These are phyloP conservation scores for Hoplias malabaricus DNA, from an alignment of 2,113 vertebrate species.

Conservation along the genomic window DNA sequence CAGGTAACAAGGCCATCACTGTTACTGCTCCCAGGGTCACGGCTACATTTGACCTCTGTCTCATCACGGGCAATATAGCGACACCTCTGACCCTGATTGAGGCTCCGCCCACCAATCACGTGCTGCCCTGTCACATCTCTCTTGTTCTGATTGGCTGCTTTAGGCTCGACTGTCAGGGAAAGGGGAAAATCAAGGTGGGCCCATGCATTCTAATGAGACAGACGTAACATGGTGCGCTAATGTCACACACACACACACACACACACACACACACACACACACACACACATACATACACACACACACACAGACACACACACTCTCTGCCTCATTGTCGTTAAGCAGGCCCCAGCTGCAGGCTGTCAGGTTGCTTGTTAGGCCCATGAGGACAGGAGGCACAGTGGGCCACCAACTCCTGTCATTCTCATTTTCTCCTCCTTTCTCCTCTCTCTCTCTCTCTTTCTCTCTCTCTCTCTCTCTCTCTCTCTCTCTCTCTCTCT, in stretches of 20 bases:
- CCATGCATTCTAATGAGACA: slow-evolving; percentile 99
- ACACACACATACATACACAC: slow-evolving; percentile 45
- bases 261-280: slow-evolving; percentile 38
- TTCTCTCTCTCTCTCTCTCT: slow-evolving; percentile 77
- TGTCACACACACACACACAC: slow-evolving; percentile 66
- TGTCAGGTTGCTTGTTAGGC: slow-evolving; percentile 96
- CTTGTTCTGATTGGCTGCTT: slow-evolving; percentile 81
- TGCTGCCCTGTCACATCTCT: slow-evolving; percentile 64
- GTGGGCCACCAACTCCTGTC: slow-evolving; percentile 84
- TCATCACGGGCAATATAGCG: slow-evolving; percentile 70
- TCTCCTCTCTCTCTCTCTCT: slow-evolving; percentile 48
- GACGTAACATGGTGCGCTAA: slow-evolving; percentile 94
- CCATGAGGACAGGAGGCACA: slow-evolving; percentile 52
- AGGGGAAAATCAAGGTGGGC: slow-evolving; percentile 94
- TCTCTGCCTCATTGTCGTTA: slow-evolving; percentile 80
- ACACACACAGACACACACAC: slow-evolving; percentile 15
- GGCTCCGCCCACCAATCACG: slow-evolving; percentile 79
- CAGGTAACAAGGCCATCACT: slow-evolving; percentile 78
- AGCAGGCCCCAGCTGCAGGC: slow-evolving; percentile 91
- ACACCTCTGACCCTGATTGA: slow-evolving; percentile 58
- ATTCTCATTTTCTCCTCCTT: slow-evolving; percentile 56
- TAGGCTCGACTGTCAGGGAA: slow-evolving; percentile 90
- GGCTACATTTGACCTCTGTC: slow-evolving; percentile 78
- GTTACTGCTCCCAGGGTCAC: slow-evolving; percentile 72
- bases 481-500: slow-evolving; percentile 78